phyloP scores from a whole-genome alignment of 2,113 vertebrate species.

The Madoqua kirkii region DNA sequence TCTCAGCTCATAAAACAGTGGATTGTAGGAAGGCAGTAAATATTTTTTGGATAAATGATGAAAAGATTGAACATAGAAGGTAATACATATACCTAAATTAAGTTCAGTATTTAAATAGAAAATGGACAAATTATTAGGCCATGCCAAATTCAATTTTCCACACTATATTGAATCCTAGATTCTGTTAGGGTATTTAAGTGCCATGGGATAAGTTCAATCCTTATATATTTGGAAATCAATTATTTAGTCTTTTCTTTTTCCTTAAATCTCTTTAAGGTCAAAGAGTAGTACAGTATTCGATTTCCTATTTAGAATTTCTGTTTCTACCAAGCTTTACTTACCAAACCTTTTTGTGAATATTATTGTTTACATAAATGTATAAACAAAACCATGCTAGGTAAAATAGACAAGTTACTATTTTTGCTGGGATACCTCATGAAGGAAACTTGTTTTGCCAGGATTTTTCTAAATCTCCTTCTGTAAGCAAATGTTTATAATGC shows the following conservation, averaged over 20 bases:
- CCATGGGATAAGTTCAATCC: neutral
- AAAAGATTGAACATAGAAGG: neutral
- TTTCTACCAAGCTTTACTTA: neutral
- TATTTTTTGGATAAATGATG: neutral
- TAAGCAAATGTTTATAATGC: neutral
- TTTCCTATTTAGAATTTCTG: neutral
- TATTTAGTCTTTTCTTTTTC: neutral
- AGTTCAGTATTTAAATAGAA: neutral
- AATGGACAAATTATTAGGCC: neutral
- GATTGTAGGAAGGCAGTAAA: neutral
- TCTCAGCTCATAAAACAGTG: neutral
- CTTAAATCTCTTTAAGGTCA: neutral
- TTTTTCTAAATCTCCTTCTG: neutral
- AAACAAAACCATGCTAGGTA: neutral
- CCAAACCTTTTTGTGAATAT: neutral
- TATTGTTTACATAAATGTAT: neutral
- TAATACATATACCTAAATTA: neutral
- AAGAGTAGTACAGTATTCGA: neutral
- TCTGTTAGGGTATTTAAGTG: neutral
- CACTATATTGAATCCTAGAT: neutral
- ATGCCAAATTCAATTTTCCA: neutral
- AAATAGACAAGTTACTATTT: neutral
- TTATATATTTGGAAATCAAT: neutral
- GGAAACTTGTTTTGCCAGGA: neutral
- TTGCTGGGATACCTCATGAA: neutral